Evolutionary conservation across 2,797 vertebrate species (phyloP).

Genomic region (Malurus splendens): DNA sequence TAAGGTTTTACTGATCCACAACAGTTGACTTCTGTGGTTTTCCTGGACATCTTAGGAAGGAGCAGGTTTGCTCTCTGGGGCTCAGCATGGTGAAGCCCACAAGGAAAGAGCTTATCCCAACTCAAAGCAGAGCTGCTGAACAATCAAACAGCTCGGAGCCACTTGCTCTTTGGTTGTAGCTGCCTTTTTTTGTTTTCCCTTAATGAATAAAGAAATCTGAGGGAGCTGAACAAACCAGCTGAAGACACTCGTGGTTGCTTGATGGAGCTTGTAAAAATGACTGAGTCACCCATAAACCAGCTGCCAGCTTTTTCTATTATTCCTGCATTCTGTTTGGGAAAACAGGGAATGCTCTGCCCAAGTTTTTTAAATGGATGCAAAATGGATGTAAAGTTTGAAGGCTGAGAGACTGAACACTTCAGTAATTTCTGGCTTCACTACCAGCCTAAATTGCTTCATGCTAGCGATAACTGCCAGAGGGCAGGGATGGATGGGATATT

Average conservation of each 20-base stretch:
- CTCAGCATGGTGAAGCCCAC: accelerated
- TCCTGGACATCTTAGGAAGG: not conserved
- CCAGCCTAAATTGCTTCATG: not conserved
- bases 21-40: not conserved
- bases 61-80: not conserved
- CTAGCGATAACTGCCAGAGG: not conserved
- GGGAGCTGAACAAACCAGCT: not conserved
- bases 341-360: not conserved
- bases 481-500: not conserved
- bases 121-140: not conserved
- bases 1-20: not conserved
- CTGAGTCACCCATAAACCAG: not conserved
- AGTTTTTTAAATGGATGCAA: not conserved
- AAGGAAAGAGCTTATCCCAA: accelerated
- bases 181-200: not conserved
- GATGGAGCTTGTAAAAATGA: not conserved
- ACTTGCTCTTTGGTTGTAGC: not conserved
- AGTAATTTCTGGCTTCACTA: not conserved
- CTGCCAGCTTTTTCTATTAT: not conserved
- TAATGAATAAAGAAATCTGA: not conserved
- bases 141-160: not conserved
- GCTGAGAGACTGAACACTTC: not conserved
- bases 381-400: not conserved
- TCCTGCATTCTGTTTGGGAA: not conserved
- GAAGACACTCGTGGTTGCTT: not conserved